Evolutionary conservation across 2,113 vertebrate species (phyloP), one percentile per base, ranked within the genome.

Genomic region (Gorsachius goisagi): DNA sequence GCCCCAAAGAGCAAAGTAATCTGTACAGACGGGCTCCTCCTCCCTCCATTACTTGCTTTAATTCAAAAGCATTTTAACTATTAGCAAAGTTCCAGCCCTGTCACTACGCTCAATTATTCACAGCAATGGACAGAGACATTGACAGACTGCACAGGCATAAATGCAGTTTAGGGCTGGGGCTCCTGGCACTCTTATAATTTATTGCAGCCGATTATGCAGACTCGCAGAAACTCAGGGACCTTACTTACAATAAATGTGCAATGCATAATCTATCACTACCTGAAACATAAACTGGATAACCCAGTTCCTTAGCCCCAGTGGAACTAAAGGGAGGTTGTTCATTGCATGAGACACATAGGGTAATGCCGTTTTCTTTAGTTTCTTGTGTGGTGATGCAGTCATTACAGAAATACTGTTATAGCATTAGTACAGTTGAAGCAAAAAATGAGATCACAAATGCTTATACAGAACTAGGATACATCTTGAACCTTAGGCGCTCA

Each of bases 71-170:
- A 95, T 98, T 98, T 97, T 97, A 93, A 86, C 94, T 95, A 90
- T 97, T 97, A 97, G 96, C 88, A 86, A 81, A 93, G 97, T 96
- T 91, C 94, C 91, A 95, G 81, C 55, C 52, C 89, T 95, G 97
- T 98, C 96, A 95, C 76, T 60, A 45, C 60, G 67, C 91, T 97
- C 97, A 98, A 97, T 98, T 98, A 98, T 92, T 98, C 98, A 98
- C 89, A 88, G 95, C 88, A 97, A 97, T 97, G 91, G 94, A 88
- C 60, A 68, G 67, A 97, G 98, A 97, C 97, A 96, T 62, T 97
- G 97, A 98, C 96, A 93, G 91, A 97, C 77, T 78, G 88, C 94
- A 39, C 79, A 94, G 80, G 84, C 95, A 80, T 85, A 90, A 93
- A 80, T 80, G 92, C 90, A 95, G 78, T 88, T 88, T 89, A 85